phyloP scores from a whole-genome alignment of 2,888 invertebrate species.

The Andrena bucephala region DNA sequence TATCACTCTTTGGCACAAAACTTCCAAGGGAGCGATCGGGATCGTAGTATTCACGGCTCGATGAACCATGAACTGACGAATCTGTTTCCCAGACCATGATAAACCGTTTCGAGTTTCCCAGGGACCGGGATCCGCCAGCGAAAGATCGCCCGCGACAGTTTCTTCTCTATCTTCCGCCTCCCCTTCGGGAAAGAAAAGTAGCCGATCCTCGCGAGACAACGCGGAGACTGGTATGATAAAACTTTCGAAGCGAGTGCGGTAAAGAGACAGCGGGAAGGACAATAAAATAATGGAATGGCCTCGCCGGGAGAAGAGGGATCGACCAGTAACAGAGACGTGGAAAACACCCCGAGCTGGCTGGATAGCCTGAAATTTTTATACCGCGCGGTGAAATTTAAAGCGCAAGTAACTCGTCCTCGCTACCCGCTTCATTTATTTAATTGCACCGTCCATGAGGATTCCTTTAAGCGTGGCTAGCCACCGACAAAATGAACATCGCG shows the following conservation, averaged over 20 bases:
- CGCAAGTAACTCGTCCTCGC: background rate
- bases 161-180: constrained; percentile 38
- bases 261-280: constrained; percentile 39
- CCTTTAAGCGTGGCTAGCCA: too few species aligned
- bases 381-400: constrained; percentile 1
- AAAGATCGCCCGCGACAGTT: constrained; percentile 53
- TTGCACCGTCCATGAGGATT: background rate
- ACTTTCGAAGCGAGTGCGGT: constrained; percentile 49
- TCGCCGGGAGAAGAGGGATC: background rate
- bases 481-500: background rate
- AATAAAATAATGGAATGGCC: constrained; percentile 46
- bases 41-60: constrained; percentile 9
- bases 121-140: constrained; percentile 18
- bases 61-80: constrained; percentile 42
- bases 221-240: constrained; percentile 49
- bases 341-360: background rate
- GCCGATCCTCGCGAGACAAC: constrained; percentile 39
- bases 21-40: constrained; percentile 33
- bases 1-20: constrained; percentile 31
- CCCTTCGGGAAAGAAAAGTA: constrained; percentile 52
- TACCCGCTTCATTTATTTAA: constrained; percentile 26
- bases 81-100: constrained; percentile 53
- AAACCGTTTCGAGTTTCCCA: constrained; percentile 32
- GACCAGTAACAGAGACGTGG: background rate
- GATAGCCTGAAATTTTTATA: constrained; percentile 31